phyloP scores from a whole-genome alignment of 2,113 vertebrate genomes.

The Meriones unguiculatus region DNA sequence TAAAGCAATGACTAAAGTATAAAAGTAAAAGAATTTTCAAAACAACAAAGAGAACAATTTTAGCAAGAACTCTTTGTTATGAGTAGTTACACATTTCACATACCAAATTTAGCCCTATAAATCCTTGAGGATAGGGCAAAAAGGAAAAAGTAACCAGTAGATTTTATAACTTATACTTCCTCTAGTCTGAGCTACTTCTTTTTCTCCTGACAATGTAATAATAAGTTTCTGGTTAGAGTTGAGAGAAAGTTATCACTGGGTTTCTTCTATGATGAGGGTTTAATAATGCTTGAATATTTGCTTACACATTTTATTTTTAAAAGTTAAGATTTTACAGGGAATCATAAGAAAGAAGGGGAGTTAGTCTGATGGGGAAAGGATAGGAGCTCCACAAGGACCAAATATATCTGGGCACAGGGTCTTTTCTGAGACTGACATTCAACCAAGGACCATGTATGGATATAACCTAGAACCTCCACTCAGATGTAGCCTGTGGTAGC shows the following conservation, averaged over 20 bases:
- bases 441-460: no score
- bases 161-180: conserved; percentile 47
- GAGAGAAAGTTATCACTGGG: conserved; percentile 41
- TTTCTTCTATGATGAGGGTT: conserved; percentile 45
- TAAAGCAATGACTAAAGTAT: conserved; percentile 30
- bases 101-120: conserved; percentile 47
- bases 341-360: no score
- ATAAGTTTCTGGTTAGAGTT: conserved; percentile 37
- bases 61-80: conserved; percentile 22
- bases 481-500: no score
- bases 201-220: conserved; percentile 54
- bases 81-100: conserved; percentile 54
- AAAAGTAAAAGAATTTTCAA: conserved; percentile 45
- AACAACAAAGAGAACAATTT: conserved; percentile 49
- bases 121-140: not conserved
- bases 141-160: not conserved
- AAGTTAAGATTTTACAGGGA: not conserved
- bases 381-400: no score
- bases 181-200: not conserved
- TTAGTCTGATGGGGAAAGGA: no score
- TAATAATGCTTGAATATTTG: conserved; percentile 31
- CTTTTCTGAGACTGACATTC: no score
- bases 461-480: no score
- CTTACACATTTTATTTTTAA: conserved; percentile 42
- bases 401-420: no score